A percentile compares a stretch with the other conserved stretches of the same genome.
These are phyloP conservation scores for Drosophila robusta DNA, from an alignment of 2,888 invertebrate genomes.

Conservation along the genomic window DNA sequence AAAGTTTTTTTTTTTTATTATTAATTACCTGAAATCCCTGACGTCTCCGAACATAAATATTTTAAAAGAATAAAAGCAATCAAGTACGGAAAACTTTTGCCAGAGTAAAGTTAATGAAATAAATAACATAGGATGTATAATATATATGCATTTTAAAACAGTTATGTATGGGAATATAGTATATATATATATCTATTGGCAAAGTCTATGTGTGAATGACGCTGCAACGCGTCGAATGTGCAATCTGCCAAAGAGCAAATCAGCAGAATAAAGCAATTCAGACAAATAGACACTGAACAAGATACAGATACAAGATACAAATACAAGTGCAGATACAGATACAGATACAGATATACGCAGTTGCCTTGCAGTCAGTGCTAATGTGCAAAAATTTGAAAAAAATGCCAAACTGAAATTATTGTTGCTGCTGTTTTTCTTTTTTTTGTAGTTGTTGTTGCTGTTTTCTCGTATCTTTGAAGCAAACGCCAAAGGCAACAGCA, in stretches of 20 bases:
- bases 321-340: constrained; percentile 11
- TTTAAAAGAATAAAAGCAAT: constrained; percentile 1
- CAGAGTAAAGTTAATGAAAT: constrained; percentile 13
- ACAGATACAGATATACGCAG: constrained; percentile 12
- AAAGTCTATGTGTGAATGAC: constrained; percentile 38
- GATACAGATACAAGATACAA: constrained; percentile 8
- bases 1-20: not conserved
- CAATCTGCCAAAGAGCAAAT: constrained; percentile 42
- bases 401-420: constrained; percentile 33
- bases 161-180: constrained; percentile 2
- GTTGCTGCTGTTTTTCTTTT: constrained; percentile 8
- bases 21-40: not conserved
- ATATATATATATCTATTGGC: constrained; percentile 30
- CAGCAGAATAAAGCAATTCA: constrained; percentile 33
- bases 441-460: constrained; percentile 1
- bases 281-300: constrained; percentile 8
- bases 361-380: constrained; percentile 46
- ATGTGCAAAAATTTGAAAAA: constrained; percentile 57
- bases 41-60: not conserved
- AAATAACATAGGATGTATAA: not conserved
- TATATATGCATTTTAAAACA: too few species aligned
- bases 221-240: constrained; percentile 57
- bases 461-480: constrained; percentile 23
- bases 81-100: constrained; percentile 42
- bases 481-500: constrained; percentile 35